Conservation (phyloP, 2,113 vertebrate genomes). For the Callocephalon fimbriatum region DNA sequence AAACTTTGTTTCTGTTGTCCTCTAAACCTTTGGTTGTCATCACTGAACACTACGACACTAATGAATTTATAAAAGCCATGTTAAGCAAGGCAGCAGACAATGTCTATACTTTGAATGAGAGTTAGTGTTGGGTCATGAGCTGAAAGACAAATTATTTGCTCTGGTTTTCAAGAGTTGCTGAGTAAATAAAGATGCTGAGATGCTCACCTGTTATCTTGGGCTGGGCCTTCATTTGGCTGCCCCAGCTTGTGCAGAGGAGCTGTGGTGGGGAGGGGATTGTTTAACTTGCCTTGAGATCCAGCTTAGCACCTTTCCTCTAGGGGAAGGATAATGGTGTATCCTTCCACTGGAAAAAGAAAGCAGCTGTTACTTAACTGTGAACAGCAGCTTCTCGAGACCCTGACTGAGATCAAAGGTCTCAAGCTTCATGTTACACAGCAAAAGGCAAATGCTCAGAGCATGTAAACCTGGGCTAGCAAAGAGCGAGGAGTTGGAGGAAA, state of each 20-base stretch:
- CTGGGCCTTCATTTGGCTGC: accelerated
- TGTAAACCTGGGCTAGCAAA: not conserved
- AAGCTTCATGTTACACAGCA: not conserved
- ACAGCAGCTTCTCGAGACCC: not conserved
- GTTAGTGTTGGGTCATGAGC: not conserved
- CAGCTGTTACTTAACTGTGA: not conserved
- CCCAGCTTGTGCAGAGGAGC: accelerated
- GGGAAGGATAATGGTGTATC: not conserved
- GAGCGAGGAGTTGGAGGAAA: accelerated
- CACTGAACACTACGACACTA: not conserved
- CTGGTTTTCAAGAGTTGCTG: not conserved
- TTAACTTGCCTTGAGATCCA: not conserved
- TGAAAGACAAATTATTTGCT: not conserved
- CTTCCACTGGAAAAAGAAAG: not conserved
- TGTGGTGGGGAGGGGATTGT: accelerated
- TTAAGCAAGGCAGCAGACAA: not conserved
- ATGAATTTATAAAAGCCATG: not conserved
- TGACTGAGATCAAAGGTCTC: not conserved
- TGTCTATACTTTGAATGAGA: not conserved
- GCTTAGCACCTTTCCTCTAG: not conserved
- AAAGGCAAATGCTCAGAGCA: not conserved
- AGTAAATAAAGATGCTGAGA: not conserved
- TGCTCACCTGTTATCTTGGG: not conserved
- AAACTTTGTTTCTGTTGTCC: not conserved
- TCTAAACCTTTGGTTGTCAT: not conserved